phyloP scores from a whole-genome alignment of 2,797 vertebrate genomes.

The Gymnoscopelus microlampas region DNA sequence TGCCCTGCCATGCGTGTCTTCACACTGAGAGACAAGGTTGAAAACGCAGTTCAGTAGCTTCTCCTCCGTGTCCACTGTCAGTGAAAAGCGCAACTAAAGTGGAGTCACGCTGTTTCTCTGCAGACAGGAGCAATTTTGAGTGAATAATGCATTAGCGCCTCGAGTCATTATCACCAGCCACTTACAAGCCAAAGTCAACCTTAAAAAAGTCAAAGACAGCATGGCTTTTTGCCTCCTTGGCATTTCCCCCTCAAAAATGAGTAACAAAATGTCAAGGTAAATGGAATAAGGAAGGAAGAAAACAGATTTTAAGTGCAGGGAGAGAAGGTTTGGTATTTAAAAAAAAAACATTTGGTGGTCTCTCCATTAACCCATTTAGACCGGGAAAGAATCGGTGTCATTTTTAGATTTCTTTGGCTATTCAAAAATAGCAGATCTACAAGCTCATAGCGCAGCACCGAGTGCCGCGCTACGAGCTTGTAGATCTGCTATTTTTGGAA shows the following conservation, averaged over 20 bases:
- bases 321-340: slow-evolving; percentile 49
- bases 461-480: too few relatives aligned
- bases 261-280: slow-evolving; percentile 59
- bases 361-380: too few relatives aligned
- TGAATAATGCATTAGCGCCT: slow-evolving; percentile 73
- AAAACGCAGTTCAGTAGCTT: slow-evolving; percentile 33
- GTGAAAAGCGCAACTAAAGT: slow-evolving; percentile 57
- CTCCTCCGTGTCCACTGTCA: slow-evolving; percentile 22
- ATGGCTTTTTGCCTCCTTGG: slow-evolving; percentile 62
- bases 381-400: too few relatives aligned
- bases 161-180: slow-evolving; percentile 59
- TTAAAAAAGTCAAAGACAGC: slow-evolving; percentile 45
- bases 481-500: too few relatives aligned
- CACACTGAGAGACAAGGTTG: slow-evolving; percentile 31
- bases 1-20: neutral
- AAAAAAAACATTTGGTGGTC: slow-evolving; percentile 54
- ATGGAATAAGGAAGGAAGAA: slow-evolving; percentile 37
- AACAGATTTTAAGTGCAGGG: slow-evolving; percentile 48
- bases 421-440: too few relatives aligned
- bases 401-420: too few relatives aligned
- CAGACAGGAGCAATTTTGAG: slow-evolving; percentile 61
- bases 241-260: slow-evolving; percentile 60
- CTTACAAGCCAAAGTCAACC: slow-evolving; percentile 40
- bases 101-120: slow-evolving; percentile 61
- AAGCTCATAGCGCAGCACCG: too few relatives aligned